Base-by-base conservation (phyloP, 2,113 vertebrate species). In the Ciconia boyciana region DNA sequence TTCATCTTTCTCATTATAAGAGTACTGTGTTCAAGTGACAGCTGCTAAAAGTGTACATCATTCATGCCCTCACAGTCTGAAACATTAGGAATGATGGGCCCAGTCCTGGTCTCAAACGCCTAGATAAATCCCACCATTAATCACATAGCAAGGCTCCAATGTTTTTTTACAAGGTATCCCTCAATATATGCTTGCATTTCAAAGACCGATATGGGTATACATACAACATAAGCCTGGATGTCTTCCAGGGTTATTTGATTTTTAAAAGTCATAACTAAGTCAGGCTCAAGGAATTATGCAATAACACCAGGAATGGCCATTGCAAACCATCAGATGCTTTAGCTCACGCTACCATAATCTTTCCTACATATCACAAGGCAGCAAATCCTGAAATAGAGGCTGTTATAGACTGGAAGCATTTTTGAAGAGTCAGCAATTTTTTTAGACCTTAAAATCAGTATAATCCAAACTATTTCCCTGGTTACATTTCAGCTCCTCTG, bases 251-350 rank as follows among this genome's bases (percentile, higher is more conserved):
- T 19, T 46, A 89, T 91, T 84, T 91, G 66, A 84, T 70, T 91
- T 92, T 94, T 57, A 71, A 93, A 96, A 86, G 57, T 83, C 39
- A 87, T 83, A 60, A n/a, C 43, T 22, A 94, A 90, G 31, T 72
- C 72, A 76, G 51, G 69, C 65, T 88, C 39, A 51, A 0, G 3
- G 90, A 92, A 84, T 92, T 92, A 84, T n/a, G 69, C 65, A 71
- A 11, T 75, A 83, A 75, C 78, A 82, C 13, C 61, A 82, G 36
- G 32, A 96, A 76, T 29, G 52, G 41, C 57, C 52, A 46, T 49
- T 82, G 43, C 48, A 90, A 92, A 96, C 13, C 48, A 94, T 75
- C 70, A 90, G 25, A 58, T 93, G 70, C 80, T 92, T 87, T 79
- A 68, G 48, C 60, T 90, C 41, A 26, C 5, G 13, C 34, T 61